A percentile compares a stretch with the other conserved stretches of the same genome.
These are phyloP conservation scores for Scolanthus callimorphus DNA, from an alignment of 92 coral and sea anemone genomes.

Conservation along the genomic window DNA sequence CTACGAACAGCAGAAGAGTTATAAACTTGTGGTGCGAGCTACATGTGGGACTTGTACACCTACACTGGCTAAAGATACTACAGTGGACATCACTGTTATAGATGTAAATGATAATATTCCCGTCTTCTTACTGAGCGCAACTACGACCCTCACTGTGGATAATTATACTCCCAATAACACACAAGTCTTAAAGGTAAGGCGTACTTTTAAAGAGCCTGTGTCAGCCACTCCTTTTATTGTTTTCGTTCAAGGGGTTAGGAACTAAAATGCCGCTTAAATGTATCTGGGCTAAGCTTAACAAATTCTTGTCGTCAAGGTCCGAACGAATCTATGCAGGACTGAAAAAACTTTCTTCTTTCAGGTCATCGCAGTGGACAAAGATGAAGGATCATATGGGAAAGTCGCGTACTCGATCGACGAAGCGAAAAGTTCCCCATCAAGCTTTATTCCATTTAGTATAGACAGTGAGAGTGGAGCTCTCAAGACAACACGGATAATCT, in stretches of 20 bases:
- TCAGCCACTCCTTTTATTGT: too few species aligned
- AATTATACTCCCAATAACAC: slow-evolving; percentile 58
- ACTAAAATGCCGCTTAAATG: too few species aligned
- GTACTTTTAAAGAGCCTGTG: too few species aligned
- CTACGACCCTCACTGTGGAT: slow-evolving; percentile 42
- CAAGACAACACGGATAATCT: slow-evolving; percentile 55
- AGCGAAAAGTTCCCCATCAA: slow-evolving; percentile 38
- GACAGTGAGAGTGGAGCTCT: slow-evolving; percentile 46
- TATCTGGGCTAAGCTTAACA: neutral
- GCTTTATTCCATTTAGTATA: slow-evolving; percentile 49
- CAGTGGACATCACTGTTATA: slow-evolving; percentile 46
- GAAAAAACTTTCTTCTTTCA: slow-evolving; percentile 5
- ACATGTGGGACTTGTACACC: slow-evolving; percentile 28
- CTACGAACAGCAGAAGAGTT: slow-evolving; percentile 53
- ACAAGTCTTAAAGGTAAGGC: slow-evolving; percentile 42
- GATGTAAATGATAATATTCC: slow-evolving; percentile 87
- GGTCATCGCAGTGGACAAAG: slow-evolving; percentile 77
- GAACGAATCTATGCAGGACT: too few species aligned
- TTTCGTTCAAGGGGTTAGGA: too few species aligned
- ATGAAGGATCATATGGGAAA: slow-evolving; percentile 49
- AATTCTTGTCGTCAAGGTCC: too few species aligned
- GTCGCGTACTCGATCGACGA: slow-evolving; percentile 53
- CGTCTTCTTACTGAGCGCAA: slow-evolving; percentile 38
- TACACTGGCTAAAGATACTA: slow-evolving; percentile 56
- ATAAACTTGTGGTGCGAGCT: slow-evolving; percentile 71